Base-by-base conservation (phyloP, 2,888 invertebrate genomes). In the Hirtodrosophila trivittata region DNA sequence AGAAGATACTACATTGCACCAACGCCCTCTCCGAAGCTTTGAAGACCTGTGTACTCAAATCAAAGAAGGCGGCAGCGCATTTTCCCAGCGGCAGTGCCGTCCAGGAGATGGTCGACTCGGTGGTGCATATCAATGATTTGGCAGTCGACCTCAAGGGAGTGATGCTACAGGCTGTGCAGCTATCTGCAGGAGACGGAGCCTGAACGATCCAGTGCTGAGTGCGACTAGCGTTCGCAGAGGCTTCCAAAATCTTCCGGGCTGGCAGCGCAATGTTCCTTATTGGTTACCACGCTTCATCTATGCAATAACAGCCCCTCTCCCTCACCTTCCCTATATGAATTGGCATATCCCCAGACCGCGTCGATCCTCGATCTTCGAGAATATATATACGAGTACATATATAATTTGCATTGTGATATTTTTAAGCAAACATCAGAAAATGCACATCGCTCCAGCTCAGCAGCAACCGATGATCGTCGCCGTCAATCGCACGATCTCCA, bases 41-140 rank as follows among this genome's bases (percentile, higher is more conserved):
- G 3, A 96, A 95, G 32, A 93, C 94, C 10, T 96, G 96, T 26
- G 98, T 98, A 0, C 93, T 93, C 16, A 95, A 97, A 88, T 97
- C 97, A 0, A 97, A 97, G 90, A 94, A 94, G 66, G 98, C 98
- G 0, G 97, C 97, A 2, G 93, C 96, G 59, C 96, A 97, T 91
- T 98, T 97, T 90, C 98, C 98, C 0, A 96, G 96, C 86, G 97
- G 97, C 7, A 93, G 93, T 30, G 97, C 97, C 0, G 97, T 97
- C 12, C 96, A 97, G 77, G 96, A 96, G 78, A 98, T 98, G 98
- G 97, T 98, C 4, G 97, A 97, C 88, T 94, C 96, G 3, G 95
- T 98, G 28, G 94, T 96, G 18, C 94, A 95, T 74, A 94, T 98
- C 33, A 97, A 97, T 0, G 95, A 95, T 80, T 92, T 96, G 50